Base-by-base conservation (phyloP, 23 tunicate genomes). In the Aplidium turbinatum region DNA sequence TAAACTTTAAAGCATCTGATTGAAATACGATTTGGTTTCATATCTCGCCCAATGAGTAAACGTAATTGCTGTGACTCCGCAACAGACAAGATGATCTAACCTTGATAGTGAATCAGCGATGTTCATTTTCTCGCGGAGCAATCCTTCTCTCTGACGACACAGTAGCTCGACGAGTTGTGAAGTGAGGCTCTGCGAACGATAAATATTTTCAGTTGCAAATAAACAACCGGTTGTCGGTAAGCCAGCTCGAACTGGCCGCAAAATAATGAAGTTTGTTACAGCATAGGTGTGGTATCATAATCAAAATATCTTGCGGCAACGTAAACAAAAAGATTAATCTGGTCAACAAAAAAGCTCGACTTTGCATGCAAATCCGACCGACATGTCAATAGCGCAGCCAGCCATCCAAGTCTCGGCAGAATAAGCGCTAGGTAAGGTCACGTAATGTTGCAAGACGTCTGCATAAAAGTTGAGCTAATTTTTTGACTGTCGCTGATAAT, bases 121-220 rank as follows among this genome's bases (percentile, higher is more conserved):
- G 70, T 62, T 3, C 1, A 25, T 20, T 57, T 66, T 84, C 35
- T 75, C 82, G 16, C 71, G 80, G 35, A 61, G 58, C 0, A 81
- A 42, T 23, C 68, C 19, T 11, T 80, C 80, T 33, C 96, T 61
- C 32, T 82, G 74, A 26, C 76, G 83, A 63, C 46, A 61, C 35
- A 81, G 34, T 18, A 81, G 46, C 3, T 88, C 83, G 21, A 88
- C 23, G 39, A 88, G 33, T 2, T 88, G 86, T n/a, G 73, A 47
- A n/a, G 96, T 51, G 1, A 88, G 82, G 48, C 58, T 75, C 96
- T 88, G 79, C 9, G 39, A 54, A 54, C 19, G 19, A 16, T 6
- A 54, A 54, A 9, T 16, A 5, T 16, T n/a, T 54, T 9, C 61
- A n/a, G 21, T 13, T 54, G 16, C 50, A 11, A 42, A 42, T 9